These are phyloP conservation scores for Cinclus mexicanus DNA, from an alignment of 2,113 vertebrate genomes.

Conservation along the genomic window DNA sequence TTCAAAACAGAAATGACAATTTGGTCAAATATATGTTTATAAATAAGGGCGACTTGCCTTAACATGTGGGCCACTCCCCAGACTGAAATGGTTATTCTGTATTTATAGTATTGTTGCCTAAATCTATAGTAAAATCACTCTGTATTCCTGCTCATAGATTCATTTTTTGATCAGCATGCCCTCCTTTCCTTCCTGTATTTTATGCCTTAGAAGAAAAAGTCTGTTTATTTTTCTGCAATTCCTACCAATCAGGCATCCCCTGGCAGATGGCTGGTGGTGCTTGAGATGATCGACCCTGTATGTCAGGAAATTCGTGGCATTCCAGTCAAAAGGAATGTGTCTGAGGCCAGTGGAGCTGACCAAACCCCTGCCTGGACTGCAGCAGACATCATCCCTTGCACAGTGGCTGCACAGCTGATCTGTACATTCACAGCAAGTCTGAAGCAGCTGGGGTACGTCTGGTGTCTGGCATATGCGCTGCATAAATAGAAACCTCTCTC, in stretches of 20 bases:
- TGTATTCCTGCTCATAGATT: not conserved
- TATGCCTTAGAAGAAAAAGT: not conserved
- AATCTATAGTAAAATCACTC: not conserved
- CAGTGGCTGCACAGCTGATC: not conserved
- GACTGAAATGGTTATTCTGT: not conserved
- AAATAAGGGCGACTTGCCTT: not conserved
- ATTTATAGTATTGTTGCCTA: not conserved
- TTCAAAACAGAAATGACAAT: not conserved
- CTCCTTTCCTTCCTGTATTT: not conserved
- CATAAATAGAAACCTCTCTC: not conserved
- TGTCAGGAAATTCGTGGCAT: not conserved
- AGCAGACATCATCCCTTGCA: not conserved
- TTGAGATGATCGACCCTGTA: not conserved
- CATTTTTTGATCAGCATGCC: fast-evolving
- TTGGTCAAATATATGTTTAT: not conserved
- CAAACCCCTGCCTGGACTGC: not conserved
- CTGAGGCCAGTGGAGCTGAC: not conserved
- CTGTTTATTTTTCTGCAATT: not conserved
- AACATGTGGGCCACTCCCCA: not conserved
- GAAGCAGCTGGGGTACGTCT: not conserved
- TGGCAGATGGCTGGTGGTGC: not conserved
- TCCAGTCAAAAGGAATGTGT: not conserved
- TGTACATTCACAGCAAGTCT: not conserved
- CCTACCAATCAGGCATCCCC: not conserved
- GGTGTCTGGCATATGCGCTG: not conserved